Conservation (phyloP, 2,888 invertebrate species). For the Dolomedes plantarius region DNA sequence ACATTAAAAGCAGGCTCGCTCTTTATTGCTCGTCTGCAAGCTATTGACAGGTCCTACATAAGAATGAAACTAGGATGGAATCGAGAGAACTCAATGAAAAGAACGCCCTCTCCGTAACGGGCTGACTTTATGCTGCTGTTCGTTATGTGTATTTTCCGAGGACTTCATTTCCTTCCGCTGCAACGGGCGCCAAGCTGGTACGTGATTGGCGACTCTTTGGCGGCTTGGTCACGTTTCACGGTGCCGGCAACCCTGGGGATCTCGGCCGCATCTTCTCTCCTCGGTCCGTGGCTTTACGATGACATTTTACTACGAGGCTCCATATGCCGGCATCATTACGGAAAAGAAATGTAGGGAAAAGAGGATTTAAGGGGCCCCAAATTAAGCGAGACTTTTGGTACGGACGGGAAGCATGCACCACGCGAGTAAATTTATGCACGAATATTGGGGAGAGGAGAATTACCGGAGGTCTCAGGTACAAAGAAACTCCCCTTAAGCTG, state of each 20-base stretch:
- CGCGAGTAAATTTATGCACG: not conserved
- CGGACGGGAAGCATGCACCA: not conserved
- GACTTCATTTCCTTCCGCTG: no score
- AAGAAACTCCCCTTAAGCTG: not conserved
- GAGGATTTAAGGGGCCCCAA: conserved; percentile 11
- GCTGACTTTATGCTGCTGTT: no score
- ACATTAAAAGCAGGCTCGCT: no score
- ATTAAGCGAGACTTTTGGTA: conserved; percentile 13
- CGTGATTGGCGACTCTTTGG: conserved; percentile 48
- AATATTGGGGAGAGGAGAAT: not conserved
- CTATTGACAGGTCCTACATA: no score
- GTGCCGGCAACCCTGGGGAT: conserved; percentile 34
- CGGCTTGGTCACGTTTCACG: conserved; percentile 4
- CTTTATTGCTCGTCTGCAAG: no score
- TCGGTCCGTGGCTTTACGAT: conserved; percentile 60
- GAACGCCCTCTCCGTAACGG: no score
- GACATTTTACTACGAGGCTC: conserved; percentile 61
- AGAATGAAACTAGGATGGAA: no score
- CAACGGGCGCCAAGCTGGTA: conserved; percentile 4
- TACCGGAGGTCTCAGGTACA: not conserved
- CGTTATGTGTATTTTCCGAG: no score
- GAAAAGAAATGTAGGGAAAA: conserved; percentile 5
- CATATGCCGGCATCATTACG: conserved; percentile 49
- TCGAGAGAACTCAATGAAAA: no score
- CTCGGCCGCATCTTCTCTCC: conserved; percentile 26